A percentile compares a stretch with the other conserved stretches of the same genome.
Conservation (phyloP, 2,888 invertebrate species). For the Aspidiotus destructor region DNA sequence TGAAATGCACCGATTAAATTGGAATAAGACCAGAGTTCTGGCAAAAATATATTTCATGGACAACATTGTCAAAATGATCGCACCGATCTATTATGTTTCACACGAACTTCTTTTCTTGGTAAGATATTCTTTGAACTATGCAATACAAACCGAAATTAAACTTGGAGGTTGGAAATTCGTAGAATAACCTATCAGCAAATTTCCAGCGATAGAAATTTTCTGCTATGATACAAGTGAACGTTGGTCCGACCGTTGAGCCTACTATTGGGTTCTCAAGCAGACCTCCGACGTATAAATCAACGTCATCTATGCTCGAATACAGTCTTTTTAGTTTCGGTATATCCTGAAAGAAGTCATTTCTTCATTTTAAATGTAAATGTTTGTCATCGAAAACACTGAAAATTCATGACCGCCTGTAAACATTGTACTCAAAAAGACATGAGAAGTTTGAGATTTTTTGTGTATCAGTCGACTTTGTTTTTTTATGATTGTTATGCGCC, state of each 20-base stretch:
- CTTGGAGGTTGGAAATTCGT: conserved; percentile 49
- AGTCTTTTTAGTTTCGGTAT: conserved; percentile 52
- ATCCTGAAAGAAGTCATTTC: conserved; percentile 46
- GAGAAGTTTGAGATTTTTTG: too few relatives aligned
- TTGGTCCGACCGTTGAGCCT: conserved; percentile 70
- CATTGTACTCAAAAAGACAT: too few relatives aligned
- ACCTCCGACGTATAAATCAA: conserved; percentile 76
- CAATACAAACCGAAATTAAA: conserved; percentile 2
- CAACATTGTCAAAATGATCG: too few relatives aligned
- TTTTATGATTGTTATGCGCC: too few relatives aligned
- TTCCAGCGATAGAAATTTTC: conserved; percentile 77
- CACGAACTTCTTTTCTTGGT: too few relatives aligned
- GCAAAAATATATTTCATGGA: too few relatives aligned
- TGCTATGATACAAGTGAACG: conserved; percentile 73
- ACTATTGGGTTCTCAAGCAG: conserved; percentile 64
- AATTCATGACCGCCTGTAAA: too few relatives aligned
- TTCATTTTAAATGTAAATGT: too few relatives aligned
- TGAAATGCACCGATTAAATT: not conserved
- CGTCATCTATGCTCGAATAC: conserved; percentile 64
- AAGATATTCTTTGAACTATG: not conserved
- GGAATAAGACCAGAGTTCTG: not conserved
- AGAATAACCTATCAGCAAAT: conserved; percentile 77
- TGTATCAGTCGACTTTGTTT: too few relatives aligned
- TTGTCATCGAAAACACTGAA: too few relatives aligned
- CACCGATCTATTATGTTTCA: too few relatives aligned